phyloP scores from a whole-genome alignment of 2,888 invertebrate species.

The Germaria angustata region DNA sequence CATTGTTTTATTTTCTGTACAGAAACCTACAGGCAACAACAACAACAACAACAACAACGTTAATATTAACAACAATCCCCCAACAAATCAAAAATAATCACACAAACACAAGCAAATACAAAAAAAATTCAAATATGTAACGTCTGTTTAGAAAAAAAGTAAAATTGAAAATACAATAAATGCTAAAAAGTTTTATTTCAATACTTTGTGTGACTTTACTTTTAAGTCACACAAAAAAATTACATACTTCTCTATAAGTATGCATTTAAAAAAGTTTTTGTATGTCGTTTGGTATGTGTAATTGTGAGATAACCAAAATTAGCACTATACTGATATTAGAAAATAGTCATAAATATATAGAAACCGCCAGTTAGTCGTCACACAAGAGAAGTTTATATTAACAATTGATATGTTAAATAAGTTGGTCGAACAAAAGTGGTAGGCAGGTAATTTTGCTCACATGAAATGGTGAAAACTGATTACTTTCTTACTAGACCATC shows the following conservation, averaged over 20 bases:
- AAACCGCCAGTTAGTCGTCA: not conserved
- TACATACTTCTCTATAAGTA: not conserved
- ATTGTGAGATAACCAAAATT: slow-evolving; percentile 61
- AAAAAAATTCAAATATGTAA: slow-evolving; percentile 75
- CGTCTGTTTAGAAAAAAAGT: slow-evolving; percentile 66
- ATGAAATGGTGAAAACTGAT: not conserved
- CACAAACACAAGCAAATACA: slow-evolving; percentile 68
- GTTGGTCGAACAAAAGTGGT: slow-evolving; percentile 11
- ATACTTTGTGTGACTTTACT: slow-evolving; percentile 61
- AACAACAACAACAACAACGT: slow-evolving; percentile 65
- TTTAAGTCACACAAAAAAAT: slow-evolving; percentile 52
- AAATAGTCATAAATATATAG: slow-evolving; percentile 23
- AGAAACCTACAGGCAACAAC: slow-evolving; percentile 32
- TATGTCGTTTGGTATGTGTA: not conserved
- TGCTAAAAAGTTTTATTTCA: slow-evolving; percentile 31
- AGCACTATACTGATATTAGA: slow-evolving; percentile 53
- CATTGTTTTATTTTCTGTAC: slow-evolving; percentile 52
- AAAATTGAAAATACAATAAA: slow-evolving; percentile 48
- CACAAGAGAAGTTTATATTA: not conserved
- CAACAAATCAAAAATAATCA: slow-evolving; percentile 65
- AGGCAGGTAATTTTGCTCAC: not conserved
- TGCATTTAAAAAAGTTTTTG: not conserved
- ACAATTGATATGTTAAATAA: slow-evolving; percentile 27
- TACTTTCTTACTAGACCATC: not conserved
- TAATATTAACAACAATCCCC: not conserved